These are phyloP conservation scores for Muraenolepis orangiensis DNA, from an alignment of 2,797 vertebrate species.

Conservation along the genomic window DNA sequence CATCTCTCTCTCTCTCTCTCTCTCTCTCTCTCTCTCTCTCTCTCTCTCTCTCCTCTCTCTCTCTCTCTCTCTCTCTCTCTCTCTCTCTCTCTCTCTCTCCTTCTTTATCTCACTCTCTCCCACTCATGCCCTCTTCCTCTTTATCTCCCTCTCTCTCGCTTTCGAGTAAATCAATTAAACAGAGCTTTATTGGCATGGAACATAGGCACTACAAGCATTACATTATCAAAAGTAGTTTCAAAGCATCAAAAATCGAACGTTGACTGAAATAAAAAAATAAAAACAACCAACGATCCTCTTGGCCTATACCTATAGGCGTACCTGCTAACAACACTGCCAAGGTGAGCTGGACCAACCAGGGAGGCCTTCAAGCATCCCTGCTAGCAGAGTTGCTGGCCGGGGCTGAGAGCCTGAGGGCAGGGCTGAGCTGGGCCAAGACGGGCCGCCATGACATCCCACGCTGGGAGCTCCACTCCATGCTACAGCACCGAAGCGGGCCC, in stretches of 20 bases:
- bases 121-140: too few species aligned
- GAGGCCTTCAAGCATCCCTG: slow-evolving; percentile 40
- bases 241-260: background rate
- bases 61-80: slow-evolving; percentile 1
- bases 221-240: background rate
- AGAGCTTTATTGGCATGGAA: background rate
- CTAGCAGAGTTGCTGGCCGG: slow-evolving; percentile 58
- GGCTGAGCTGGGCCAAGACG: slow-evolving; percentile 49
- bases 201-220: background rate
- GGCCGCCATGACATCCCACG: slow-evolving; percentile 1
- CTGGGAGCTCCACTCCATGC: slow-evolving; percentile 53
- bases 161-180: background rate
- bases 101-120: background rate
- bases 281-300: too few species aligned
- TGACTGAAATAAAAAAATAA: too few species aligned
- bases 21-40: background rate
- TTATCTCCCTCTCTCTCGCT: background rate
- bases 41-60: background rate
- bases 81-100: background rate
- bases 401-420: slow-evolving; percentile 50
- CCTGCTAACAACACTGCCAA: slow-evolving; percentile 54
- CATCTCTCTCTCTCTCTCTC: background rate
- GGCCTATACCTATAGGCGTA: slow-evolving; percentile 63
- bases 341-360: slow-evolving; percentile 45
- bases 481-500: slow-evolving; percentile 65